These are phyloP conservation scores for Alitta virens DNA, from an alignment of 2,888 invertebrate genomes.

Conservation along the genomic window DNA sequence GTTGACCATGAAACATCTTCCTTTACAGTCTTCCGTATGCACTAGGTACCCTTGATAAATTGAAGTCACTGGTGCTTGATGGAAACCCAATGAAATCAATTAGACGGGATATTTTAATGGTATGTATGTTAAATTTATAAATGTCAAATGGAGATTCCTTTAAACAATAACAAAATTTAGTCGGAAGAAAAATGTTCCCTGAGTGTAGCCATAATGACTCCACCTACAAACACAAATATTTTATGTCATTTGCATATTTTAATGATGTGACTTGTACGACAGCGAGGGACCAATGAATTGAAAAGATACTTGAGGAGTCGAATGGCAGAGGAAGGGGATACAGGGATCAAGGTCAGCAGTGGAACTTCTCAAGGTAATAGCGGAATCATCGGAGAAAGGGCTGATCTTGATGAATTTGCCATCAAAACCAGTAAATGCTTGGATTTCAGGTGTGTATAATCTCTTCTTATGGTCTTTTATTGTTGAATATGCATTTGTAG, in stretches of 20 bases:
- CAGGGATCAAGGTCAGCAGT: constrained; percentile 16
- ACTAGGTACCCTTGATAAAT: constrained; percentile 71
- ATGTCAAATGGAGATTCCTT: too few relatives aligned
- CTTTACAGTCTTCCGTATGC: constrained; percentile 66
- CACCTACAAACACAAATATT: too few relatives aligned
- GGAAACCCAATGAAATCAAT: constrained; percentile 83
- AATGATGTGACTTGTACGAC: too few relatives aligned
- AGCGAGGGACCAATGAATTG: constrained; percentile 62
- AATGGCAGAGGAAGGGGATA: constrained; percentile 45
- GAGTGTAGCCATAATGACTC: too few relatives aligned
- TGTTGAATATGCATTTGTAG: too few relatives aligned
- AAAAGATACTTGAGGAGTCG: constrained; percentile 66
- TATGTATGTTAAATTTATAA: too few relatives aligned
- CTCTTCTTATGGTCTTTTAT: too few relatives aligned
- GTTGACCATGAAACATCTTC: not conserved
- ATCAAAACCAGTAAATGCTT: not conserved
- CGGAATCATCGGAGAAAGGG: constrained; percentile 38
- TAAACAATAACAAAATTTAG: too few relatives aligned
- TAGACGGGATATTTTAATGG: constrained; percentile 76
- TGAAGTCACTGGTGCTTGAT: constrained; percentile 79
- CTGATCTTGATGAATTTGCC: constrained; percentile 28
- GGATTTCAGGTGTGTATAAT: not conserved
- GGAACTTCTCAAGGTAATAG: constrained; percentile 25
- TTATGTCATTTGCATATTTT: too few relatives aligned
- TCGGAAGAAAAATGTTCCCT: too few relatives aligned